Evolutionary conservation across 2,797 vertebrate species (phyloP), one percentile per base, ranked within the genome.

Genomic region (Luscinia luscinia): DNA sequence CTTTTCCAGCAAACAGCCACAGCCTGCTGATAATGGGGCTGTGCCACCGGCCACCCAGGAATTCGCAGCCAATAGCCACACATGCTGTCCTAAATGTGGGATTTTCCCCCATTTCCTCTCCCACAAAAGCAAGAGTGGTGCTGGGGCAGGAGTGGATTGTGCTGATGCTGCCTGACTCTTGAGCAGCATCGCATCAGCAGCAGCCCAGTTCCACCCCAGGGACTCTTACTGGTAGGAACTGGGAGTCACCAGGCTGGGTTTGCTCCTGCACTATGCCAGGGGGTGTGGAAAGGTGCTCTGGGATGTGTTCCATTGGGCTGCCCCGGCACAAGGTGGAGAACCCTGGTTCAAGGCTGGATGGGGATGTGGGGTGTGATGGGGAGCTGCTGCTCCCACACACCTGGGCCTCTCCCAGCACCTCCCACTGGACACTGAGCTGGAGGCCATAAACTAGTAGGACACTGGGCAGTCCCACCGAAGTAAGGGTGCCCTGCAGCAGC

Each of bases 1-100:
- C 96, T 94, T 63, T 96, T 84, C 96, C 96, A 95, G 96, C 93
- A 96, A 94, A 91, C 96, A 92, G 85, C 85, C 85, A 68, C 1
- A 49, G 20, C 51, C 13, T 85, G 76, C 91, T 80, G 96, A 97
- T 96, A 97, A 95, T 5, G 27, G 43, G 62, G 90, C 88, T 0
- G 1, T 15, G 69, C 82, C 52, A 49, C 36, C 0, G 5, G 48
- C 84, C 18, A 6, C 11, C 10, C 89, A 84, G 90, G 79, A 83
- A 70, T 68, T 63, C 0, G 2, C 82, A 81, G 93, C 67, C 6
- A 3, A 7, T 5, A 1, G 83, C 89, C 11, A 2, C 66, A 19
- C 23, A 0, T 0, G 9, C 54, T 11, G 11, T 46, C 63, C 5
- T 0, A 66, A 83, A 64, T 2, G 3, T 0, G 0, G 74, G 45